Conservation (phyloP, 2,888 invertebrate species). For the Eilema griseolum region DNA sequence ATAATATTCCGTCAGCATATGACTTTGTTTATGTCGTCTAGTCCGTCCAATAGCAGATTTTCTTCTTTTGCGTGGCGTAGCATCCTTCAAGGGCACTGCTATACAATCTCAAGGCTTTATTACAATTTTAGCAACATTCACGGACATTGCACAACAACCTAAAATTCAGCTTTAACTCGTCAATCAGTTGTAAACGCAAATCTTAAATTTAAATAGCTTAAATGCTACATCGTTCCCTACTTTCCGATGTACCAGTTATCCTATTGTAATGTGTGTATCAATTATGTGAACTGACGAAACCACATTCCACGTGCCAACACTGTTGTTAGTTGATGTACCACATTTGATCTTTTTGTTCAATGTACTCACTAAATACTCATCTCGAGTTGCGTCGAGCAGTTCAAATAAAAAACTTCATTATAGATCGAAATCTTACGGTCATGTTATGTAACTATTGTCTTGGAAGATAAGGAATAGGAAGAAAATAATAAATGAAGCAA, state of each 20-base stretch:
- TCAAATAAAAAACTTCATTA: conserved; percentile 40
- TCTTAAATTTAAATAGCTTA: background rate
- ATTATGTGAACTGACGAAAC: conserved; percentile 66
- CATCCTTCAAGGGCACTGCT: no score
- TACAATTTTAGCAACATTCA: no score
- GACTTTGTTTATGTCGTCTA: no score
- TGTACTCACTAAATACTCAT: conserved; percentile 14
- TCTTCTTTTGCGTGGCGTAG: no score
- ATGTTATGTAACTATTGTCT: background rate
- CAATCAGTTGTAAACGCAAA: background rate
- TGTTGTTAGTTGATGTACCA: conserved; percentile 56
- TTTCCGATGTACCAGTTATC: conserved; percentile 23
- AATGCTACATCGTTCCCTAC: background rate
- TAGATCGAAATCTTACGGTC: conserved; percentile 4
- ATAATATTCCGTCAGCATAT: no score
- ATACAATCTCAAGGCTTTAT: no score
- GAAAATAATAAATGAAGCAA: no score
- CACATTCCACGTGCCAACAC: conserved; percentile 72
- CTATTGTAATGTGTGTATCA: conserved; percentile 58
- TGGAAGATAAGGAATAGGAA: background rate
- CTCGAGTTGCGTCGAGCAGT: conserved; percentile 15
- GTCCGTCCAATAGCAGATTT: no score
- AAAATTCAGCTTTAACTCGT: no score
- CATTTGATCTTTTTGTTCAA: conserved; percentile 43
- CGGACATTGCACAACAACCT: no score